Evolutionary conservation across 2,888 invertebrate genomes (phyloP).

Genomic region (Tuberolachnus salignus): DNA sequence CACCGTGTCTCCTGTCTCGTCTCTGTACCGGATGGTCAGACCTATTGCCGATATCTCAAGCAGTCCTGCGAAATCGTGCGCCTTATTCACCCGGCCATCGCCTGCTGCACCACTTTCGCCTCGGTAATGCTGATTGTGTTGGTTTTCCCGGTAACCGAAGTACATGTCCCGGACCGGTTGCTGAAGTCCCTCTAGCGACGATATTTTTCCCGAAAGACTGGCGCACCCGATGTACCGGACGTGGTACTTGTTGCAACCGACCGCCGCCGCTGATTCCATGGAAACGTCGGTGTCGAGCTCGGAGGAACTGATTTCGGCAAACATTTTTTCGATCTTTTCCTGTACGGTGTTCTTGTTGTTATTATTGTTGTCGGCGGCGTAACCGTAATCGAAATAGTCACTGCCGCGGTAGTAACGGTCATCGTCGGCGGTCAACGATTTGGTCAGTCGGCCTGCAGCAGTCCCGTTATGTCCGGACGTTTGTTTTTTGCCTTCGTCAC

Average conservation of each 20-base stretch:
- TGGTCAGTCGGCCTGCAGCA: constrained; percentile 60
- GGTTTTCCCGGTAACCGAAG: constrained; percentile 60
- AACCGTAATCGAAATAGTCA: background rate
- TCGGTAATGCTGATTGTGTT: background rate
- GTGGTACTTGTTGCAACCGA: constrained; percentile 60
- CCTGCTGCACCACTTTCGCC: background rate
- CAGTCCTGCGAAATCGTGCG: constrained; percentile 55
- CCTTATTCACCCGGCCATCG: too few species aligned
- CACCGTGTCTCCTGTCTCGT: constrained; percentile 34
- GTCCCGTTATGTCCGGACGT: constrained; percentile 61
- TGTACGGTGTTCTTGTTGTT: constrained; percentile 65
- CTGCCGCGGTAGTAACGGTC: background rate
- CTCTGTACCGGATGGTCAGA: constrained; percentile 65
- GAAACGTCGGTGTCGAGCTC: constrained; percentile 56
- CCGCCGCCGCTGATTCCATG: constrained; percentile 5
- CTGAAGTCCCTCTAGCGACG: constrained; percentile 82
- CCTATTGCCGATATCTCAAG: constrained; percentile 74
- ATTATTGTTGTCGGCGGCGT: background rate
- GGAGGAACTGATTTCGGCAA: constrained; percentile 65
- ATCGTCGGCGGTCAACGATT: constrained; percentile 61
- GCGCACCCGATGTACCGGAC: constrained; percentile 85
- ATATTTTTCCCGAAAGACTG: constrained; percentile 75
- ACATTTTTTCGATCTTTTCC: constrained; percentile 85
- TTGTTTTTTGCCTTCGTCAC: constrained; percentile 62
- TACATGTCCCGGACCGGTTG: constrained; percentile 78